phyloP scores from a whole-genome alignment of 2,113 vertebrate genomes.

The Shinisaurus crocodilurus region DNA sequence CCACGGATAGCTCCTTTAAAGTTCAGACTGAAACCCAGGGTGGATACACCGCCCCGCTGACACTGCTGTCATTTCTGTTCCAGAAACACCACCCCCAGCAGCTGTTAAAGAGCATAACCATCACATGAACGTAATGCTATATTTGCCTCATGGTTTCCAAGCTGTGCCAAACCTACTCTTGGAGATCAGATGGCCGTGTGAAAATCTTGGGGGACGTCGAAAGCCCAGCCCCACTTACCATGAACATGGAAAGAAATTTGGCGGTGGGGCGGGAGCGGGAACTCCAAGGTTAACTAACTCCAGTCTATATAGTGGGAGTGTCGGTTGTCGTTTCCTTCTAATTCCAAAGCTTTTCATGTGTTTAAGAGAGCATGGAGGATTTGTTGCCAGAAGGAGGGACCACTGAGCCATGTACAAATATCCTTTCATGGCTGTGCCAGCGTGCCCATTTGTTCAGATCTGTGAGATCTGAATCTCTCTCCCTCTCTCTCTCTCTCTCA shows the following conservation, averaged over 20 bases:
- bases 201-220: too few species aligned
- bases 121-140: neutral
- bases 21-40: too few species aligned
- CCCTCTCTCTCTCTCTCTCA: constrained; percentile 13
- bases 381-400: neutral
- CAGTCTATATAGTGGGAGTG: neutral
- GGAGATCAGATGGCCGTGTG: neutral
- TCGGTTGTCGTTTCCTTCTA: neutral
- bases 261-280: too few species aligned
- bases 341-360: neutral
- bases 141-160: neutral
- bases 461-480: constrained; percentile 62
- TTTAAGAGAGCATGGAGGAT: neutral
- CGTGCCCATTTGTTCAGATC: constrained; percentile 52
- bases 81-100: neutral
- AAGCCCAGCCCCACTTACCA: neutral
- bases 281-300: neutral
- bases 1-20: too few species aligned
- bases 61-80: neutral
- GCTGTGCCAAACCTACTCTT: neutral
- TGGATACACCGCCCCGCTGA: too few species aligned
- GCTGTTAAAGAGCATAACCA: neutral
- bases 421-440: constrained; percentile 9
- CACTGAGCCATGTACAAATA: neutral
- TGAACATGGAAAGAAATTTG: neutral